Conservation (phyloP, 2,797 vertebrate species). For the Podargus strigoides region DNA sequence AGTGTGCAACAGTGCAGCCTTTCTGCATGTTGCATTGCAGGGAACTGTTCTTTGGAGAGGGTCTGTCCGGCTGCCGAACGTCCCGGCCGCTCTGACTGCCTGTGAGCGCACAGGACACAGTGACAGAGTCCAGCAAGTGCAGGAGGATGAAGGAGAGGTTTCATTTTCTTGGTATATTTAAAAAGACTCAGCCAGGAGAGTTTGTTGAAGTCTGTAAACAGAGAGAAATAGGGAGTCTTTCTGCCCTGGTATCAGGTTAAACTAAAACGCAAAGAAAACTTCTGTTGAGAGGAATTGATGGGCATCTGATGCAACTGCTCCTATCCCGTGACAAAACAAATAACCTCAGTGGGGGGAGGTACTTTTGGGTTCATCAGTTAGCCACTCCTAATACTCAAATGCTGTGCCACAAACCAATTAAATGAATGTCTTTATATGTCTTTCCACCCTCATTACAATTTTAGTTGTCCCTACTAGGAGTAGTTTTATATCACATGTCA, state of each 20-base stretch:
- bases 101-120: rapidly evolving
- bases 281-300: not conserved
- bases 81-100: not conserved
- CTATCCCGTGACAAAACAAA: not conserved
- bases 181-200: not conserved
- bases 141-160: not conserved
- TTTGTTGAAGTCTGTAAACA: not conserved
- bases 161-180: not conserved
- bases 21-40: not conserved
- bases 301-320: not conserved
- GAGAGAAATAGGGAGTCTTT: not conserved
- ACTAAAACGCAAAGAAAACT: not conserved
- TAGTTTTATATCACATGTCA: not conserved
- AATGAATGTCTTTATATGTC: not conserved
- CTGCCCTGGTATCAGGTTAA: not conserved
- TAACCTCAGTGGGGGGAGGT: rapidly evolving
- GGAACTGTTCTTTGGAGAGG: not conserved
- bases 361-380: not conserved
- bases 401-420: not conserved
- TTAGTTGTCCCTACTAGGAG: not conserved
- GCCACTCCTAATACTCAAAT: not conserved
- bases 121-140: not conserved
- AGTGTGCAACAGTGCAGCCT: not conserved
- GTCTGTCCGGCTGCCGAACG: rapidly evolving
- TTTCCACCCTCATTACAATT: not conserved